Evolutionary conservation across 2,797 vertebrate genomes (phyloP).

Genomic region (Thripadectes ignobilis): DNA sequence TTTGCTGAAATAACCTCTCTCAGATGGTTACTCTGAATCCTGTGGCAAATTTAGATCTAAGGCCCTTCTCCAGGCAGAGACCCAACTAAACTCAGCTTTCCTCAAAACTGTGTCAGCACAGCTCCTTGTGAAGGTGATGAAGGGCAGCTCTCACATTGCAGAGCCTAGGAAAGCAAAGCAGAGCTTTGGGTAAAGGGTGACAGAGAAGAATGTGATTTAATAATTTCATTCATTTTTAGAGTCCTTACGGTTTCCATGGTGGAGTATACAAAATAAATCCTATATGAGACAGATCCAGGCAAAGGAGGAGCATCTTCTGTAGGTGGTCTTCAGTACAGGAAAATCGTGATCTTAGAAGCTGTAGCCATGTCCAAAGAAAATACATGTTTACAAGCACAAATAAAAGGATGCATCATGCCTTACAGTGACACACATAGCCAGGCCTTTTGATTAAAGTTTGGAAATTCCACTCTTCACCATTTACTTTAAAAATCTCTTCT

Average conservation of each 20-base stretch:
- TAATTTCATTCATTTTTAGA: background rate
- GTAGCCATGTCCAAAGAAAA: background rate
- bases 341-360: background rate
- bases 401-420: background rate
- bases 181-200: background rate
- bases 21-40: background rate
- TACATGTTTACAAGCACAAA: background rate
- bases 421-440: background rate
- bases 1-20: background rate
- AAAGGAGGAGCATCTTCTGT: background rate
- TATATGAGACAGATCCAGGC: background rate
- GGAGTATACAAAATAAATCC: background rate
- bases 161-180: background rate
- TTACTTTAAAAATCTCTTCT: background rate
- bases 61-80: background rate
- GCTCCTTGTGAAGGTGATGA: background rate
- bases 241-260: background rate
- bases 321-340: background rate
- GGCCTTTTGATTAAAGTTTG: background rate
- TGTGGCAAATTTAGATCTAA: background rate
- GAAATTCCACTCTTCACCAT: background rate
- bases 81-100: background rate
- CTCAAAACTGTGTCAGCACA: background rate
- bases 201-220: background rate
- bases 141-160: background rate